Conservation (phyloP, 2,797 vertebrate species). For the Eidolon dupreanum region DNA sequence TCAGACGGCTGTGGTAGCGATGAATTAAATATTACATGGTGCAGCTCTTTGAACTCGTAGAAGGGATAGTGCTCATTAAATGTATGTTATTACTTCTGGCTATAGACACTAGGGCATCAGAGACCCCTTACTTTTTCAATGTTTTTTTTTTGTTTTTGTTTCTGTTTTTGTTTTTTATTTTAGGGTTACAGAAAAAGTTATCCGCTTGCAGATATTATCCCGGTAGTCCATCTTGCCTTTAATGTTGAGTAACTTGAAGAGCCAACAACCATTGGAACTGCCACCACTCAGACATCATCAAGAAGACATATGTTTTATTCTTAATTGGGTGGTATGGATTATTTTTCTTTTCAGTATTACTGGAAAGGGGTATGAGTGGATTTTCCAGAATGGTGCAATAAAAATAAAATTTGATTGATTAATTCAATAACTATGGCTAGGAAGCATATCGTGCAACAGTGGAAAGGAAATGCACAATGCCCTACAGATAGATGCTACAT, state of each 20-base stretch:
- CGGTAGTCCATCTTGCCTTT: constrained; percentile 26
- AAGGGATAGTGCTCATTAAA: constrained; percentile 51
- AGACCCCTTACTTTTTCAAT: constrained; percentile 27
- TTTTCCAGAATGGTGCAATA: constrained; percentile 85
- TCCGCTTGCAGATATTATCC: background rate
- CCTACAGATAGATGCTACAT: constrained; percentile 49
- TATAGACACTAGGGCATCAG: constrained; percentile 26
- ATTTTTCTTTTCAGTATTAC: constrained; percentile 82
- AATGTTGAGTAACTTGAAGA: constrained; percentile 61
- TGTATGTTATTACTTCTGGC: constrained; percentile 43
- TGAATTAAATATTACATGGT: constrained; percentile 58
- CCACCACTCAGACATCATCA: constrained; percentile 56
- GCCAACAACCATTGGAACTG: constrained; percentile 27
- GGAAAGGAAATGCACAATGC: constrained; percentile 73
- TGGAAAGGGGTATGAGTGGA: constrained; percentile 81
- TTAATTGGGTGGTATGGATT: constrained; percentile 84
- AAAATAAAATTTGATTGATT: constrained; percentile 86
- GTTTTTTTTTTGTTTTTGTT: background rate
- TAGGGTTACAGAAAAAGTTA: constrained; percentile 50
- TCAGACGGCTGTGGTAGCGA: constrained; percentile 20
- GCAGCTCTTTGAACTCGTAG: constrained; percentile 41
- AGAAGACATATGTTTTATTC: constrained; percentile 82
- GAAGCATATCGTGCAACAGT: constrained; percentile 74
- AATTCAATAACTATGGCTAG: constrained; percentile 76
- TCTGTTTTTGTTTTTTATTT: background rate